Evolutionary conservation across 1,140 invertebrate species (phyloP), one percentile per base, ranked within the genome.

Genomic region (Eumeta japonica): DNA sequence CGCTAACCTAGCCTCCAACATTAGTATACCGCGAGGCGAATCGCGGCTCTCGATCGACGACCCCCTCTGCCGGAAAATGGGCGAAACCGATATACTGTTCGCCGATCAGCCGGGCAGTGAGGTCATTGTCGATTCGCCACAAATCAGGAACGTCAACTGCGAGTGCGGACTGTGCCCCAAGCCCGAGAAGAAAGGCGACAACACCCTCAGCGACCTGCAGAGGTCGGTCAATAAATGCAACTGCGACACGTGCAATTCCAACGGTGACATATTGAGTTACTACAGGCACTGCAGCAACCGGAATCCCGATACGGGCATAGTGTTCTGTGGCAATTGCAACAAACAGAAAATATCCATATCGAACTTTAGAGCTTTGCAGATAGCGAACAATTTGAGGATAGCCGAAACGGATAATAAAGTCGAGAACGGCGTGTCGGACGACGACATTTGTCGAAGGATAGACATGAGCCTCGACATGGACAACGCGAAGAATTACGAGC

Each of bases 291-390:
- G 70, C 42, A 50, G 63, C 0, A 72, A 68, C 14, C 58, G 64
- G 10, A 71, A 62, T 27, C 34, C 45, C 0, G 66, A 71, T 14
- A 70, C 75, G 0, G 75, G 75, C 2, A 71, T 77, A 18, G 58
- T 77, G 0, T 68, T 68, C 41, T 77, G 75, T 42, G 67, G 75
- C 13, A 46, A 35, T 3, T 77, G 75, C 43, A 70, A 72, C 24
- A 77, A 77, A 34, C 75, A 77, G 42, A 77, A 77, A 43, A 77
- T 77, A 42, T 73, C 72, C 0, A 43, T 74, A 1, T 76, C 72
- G 0, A 77, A 77, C 40, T 75, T 77, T 35, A 52, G 66, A 34
- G 75, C 75, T 0, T 45, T 77, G 37, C 71, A 75, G 50, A 77
- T 77, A 37, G 65, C 75, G 5, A 76, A 77, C 40, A 52, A 59